A percentile compares a stretch with the other conserved stretches of the same genome.
Evolutionary conservation across 2,113 vertebrate species (phyloP).

Genomic region (Monarcha castaneiventris): DNA sequence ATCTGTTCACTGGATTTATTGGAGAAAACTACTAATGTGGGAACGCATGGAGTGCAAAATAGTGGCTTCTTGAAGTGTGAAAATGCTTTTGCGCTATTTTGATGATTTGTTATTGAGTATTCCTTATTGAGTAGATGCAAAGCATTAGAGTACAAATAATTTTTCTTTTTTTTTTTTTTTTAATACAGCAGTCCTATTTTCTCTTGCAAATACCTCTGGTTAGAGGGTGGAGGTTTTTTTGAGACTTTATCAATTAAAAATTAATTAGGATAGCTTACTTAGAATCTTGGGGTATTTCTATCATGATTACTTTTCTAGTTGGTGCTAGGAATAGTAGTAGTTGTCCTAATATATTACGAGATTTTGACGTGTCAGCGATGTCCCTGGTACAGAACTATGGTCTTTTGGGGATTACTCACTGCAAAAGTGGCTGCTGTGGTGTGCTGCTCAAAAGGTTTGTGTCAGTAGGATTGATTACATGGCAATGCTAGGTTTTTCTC

Average conservation of each 20-base stretch:
- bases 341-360: rapidly evolving
- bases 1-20: neutral
- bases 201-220: neutral
- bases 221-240: neutral
- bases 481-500: neutral
- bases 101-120: too few species aligned
- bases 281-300: neutral
- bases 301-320: neutral
- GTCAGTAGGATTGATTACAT: neutral
- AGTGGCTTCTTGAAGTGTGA: neutral
- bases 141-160: neutral
- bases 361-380: neutral
- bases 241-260: neutral
- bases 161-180: too few species aligned
- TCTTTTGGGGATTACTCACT: neutral
- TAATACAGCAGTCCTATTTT: neutral
- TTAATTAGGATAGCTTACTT: neutral
- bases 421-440: neutral
- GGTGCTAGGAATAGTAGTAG: neutral
- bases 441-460: neutral
- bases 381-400: rapidly evolving
- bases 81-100: neutral
- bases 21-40: neutral
- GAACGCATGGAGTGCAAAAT: neutral
- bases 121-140: neutral